Conservation (phyloP, 1,140 invertebrate species). For the Ceratina australensis region DNA sequence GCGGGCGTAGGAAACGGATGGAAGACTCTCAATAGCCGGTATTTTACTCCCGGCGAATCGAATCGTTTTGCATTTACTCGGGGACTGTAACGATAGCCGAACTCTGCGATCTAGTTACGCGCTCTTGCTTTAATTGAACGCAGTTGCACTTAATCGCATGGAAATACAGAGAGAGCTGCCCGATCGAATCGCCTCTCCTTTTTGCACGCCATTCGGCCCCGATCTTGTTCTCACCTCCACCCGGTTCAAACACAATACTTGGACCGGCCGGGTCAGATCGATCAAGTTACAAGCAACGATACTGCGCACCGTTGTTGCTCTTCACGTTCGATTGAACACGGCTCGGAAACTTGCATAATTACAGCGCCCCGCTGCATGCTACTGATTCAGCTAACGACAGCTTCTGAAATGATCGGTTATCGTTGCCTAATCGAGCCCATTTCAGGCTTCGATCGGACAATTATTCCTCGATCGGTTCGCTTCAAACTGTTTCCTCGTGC, state of each 20-base stretch:
- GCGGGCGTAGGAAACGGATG: not conserved
- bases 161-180: not conserved
- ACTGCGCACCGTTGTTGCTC: too few species aligned
- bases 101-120: slow-evolving; percentile 22
- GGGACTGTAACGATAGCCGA: slow-evolving; percentile 12
- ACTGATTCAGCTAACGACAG: not conserved
- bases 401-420: not conserved
- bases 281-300: not conserved
- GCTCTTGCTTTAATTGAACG: slow-evolving; percentile 26
- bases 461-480: too few species aligned
- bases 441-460: too few species aligned
- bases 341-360: not conserved
- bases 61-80: slow-evolving; percentile 23
- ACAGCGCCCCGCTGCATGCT: not conserved
- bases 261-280: not conserved
- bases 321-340: too few species aligned
- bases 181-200: slow-evolving; percentile 8
- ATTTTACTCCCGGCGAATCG: not conserved
- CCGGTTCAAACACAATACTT: not conserved
- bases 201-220: not conserved
- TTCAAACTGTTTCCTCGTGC: too few species aligned
- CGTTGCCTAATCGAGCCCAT: too few species aligned
- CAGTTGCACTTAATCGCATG: slow-evolving; percentile 30
- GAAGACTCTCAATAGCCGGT: not conserved
- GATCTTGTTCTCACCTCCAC: not conserved